These are phyloP conservation scores for Drosophila mercatorum DNA, from an alignment of 2,888 invertebrate genomes.

Conservation along the genomic window DNA sequence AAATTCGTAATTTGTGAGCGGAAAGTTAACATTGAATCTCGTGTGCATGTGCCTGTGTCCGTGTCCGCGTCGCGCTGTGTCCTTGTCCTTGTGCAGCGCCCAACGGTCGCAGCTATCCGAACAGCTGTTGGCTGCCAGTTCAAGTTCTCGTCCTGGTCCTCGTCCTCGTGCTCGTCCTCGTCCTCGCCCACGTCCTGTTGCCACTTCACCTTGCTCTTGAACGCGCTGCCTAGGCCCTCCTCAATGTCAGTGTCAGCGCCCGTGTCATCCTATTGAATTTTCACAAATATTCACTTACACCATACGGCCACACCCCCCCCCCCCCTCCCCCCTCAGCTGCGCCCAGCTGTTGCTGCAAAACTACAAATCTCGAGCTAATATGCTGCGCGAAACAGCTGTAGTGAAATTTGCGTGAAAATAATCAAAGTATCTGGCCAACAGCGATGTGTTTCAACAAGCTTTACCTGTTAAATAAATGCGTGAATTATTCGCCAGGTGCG, in stretches of 20 bases:
- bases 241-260: constrained; percentile 62
- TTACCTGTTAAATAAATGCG: constrained; percentile 60
- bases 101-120: constrained; percentile 51
- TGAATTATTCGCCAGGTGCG: constrained; percentile 34
- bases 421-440: constrained; percentile 10
- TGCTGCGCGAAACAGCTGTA: constrained; percentile 48
- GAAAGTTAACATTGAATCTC: constrained; percentile 25
- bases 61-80: constrained; percentile 41
- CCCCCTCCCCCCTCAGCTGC: neutral
- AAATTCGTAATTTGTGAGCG: neutral
- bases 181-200: constrained; percentile 18
- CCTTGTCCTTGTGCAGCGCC: constrained; percentile 76
- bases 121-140: constrained; percentile 67
- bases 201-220: constrained; percentile 70
- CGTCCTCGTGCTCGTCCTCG: constrained; percentile 19
- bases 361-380: constrained; percentile 15
- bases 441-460: constrained; percentile 68
- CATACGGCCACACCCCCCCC: neutral
- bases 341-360: constrained; percentile 43
- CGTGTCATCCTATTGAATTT: constrained; percentile 42
- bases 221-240: constrained; percentile 50
- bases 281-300: constrained; percentile 25
- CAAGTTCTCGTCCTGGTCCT: constrained; percentile 28
- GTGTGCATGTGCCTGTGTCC: constrained; percentile 25
- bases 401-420: constrained; percentile 19